Evolutionary conservation across 2,797 vertebrate genomes (phyloP), one percentile per base, ranked within the genome.

Genomic region (Garrulus glandarius): DNA sequence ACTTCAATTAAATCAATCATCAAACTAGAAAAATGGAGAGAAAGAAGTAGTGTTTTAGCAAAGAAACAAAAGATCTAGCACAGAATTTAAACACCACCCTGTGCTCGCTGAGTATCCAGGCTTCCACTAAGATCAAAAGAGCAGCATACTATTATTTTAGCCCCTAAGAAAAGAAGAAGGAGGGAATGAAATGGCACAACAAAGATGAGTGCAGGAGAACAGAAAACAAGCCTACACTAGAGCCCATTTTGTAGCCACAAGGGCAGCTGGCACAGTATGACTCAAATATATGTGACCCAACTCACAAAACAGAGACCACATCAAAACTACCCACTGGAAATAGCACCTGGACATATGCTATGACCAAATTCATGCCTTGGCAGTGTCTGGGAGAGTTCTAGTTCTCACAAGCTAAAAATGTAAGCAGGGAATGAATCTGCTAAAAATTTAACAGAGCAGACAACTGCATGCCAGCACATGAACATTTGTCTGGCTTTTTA

Each of bases 1-100:
- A 99, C 97, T 96, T 99, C 99, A 23, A 82, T 91, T 77, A 99
- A 44, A 92, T 99, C 98, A 82, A 99, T 98, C 93, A 76, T 87
- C 84, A 99, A 93, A 87, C 99, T 99, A 97, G 60, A 24, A 74
- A 87, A 94, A 68, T 43, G 3, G 61, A 61, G 15, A 20, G 76
- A 61, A 61, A 60, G 4, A 22, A 30, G 14, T 4, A 36, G 29
- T 27, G 63, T 39, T 84, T 94, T 75, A 95, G 68, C 17, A 21
- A 75, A 71, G 55, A 57, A 69, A 21, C 15, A 39, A 43, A 87
- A 84, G 36, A 34, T 14, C 8, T 26, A 74, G 43, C 12, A 34
- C 7, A 84, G 47, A 87, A 81, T 9, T 86, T 30, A 89, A 90
- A 49, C 20, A 43, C 32, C 43, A 83, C 34, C 65, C 91, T 41